Base-by-base conservation (phyloP, 2,113 vertebrate species). In the Eulacestoma nigropectus region DNA sequence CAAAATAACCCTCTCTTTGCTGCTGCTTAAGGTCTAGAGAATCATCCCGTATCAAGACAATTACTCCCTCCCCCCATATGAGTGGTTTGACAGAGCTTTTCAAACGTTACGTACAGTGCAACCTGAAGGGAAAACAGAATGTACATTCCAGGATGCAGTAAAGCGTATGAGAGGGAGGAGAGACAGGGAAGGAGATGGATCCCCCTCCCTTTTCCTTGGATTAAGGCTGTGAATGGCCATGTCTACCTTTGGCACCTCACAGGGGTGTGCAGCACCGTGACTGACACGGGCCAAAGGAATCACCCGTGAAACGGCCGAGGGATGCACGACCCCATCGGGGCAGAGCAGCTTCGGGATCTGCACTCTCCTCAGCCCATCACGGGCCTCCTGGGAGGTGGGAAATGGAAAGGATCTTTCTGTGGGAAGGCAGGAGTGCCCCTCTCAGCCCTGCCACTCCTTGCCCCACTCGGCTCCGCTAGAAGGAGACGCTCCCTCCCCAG, bases 1-100 rank as follows among this genome's bases (percentile, higher is more conserved):
- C 93, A 97, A 97, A 97, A 96, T 89, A 92, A 93, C 96, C 97
- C 95, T 97, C 95, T 96, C 92, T 96, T 84, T 87, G 93, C 96
- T 97, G 80, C 90, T 89, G 88, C 86, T 97, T 84, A 97, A 97
- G 96, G 85, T 93, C 88, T 88, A 53, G 91, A 93, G 87, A 88
- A 97, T 92, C 76, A 94, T 76, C 53, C 21, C 44, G 13, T 63
- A 92, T 73, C 76, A 73, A 69, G 84, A 93, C 82, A 96, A 97
- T 96, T 93, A 89, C 79, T 95, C 82, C 88, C 80, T 46, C 76
- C 92, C 60, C 39, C 30, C 56, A 72, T 29, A 81, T 57, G 94
- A 98, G 83, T 55, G 96, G 97, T 96, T 96, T 95, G 96, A 96
- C 93, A 96, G 93, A 90, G 92, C 93, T 96, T 95, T 96, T 89